Evolutionary conservation across 1,140 invertebrate genomes (phyloP), one percentile per base, ranked within the genome.

Genomic region (Tigriopus japonicus): DNA sequence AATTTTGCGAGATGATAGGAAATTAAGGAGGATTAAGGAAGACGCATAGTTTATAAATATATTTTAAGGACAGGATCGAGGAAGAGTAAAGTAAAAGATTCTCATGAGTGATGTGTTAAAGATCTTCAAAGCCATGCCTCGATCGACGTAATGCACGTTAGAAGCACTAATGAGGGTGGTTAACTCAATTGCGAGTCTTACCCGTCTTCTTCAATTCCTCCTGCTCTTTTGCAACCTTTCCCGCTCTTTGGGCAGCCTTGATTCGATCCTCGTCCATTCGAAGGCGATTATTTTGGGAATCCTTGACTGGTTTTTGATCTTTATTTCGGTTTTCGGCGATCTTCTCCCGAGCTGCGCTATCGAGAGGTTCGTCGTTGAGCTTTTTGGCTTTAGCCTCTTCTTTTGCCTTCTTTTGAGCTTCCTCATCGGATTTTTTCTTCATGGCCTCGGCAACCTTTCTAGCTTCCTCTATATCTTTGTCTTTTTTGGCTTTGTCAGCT

Each of bases 351-450:
- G 15, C 41, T 21, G 41, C 9, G n/a, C 15, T 43, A 14, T 60
- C 40, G 10, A 19, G 19, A 23, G 41, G 19, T n/a, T 21, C 51
- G n/a, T 60, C 59, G 23, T 55, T 17, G 17, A 56, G 43, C 10
- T 17, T 43, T 21, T 61, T 41, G 24, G 15, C 21, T 13, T 55
- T 15, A n/a, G 23, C 52, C 21, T 61, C 52, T 58, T 19, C 21
- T 41, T 59, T 24, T 19, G 21, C 59, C 24, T 56, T 61, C 59
- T 17, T n/a, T 19, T 56, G 21, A 14, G 23, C 59, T 23, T 13
- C 52, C 19, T 60, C 42, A 14, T 49, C 21, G 23, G 41, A 21
- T 21, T 54, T 54, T 28, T 23, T 15, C 21, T 54, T 54, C 28
- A 35, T 35, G 28, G 28, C 28, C 28, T 35, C 28, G 28, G 28